Conservation (phyloP, 2,113 vertebrate genomes). For the Neogale vison region DNA sequence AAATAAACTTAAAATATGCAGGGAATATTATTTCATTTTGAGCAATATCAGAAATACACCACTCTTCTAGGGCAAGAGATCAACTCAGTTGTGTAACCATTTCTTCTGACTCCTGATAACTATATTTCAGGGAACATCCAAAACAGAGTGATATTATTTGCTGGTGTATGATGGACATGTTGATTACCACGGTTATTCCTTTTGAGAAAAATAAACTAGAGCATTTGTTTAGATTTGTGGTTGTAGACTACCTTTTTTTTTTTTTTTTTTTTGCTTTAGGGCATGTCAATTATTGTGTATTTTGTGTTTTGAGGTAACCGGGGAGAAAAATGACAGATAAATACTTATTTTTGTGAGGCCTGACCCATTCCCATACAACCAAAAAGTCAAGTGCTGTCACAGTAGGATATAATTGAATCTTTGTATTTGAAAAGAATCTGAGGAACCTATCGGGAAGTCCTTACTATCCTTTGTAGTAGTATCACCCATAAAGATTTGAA, state of each 20-base stretch:
- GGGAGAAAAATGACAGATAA: slow-evolving; percentile 5
- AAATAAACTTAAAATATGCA: neutral
- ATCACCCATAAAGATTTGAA: neutral
- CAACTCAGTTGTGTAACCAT: neutral
- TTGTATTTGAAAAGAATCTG: neutral
- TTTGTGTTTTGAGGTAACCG: slow-evolving; percentile 45
- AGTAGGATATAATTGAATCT: slow-evolving; percentile 24
- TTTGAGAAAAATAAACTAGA: slow-evolving; percentile 50
- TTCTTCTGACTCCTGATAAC: slow-evolving; percentile 12
- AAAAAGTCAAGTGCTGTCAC: neutral
- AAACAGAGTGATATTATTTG: neutral
- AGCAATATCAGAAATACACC: neutral
- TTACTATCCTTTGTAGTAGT: neutral
- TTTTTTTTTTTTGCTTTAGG: neutral
- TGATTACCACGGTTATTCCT: slow-evolving; percentile 32
- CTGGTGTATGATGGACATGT: neutral
- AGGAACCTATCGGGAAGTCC: neutral
- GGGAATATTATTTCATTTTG: neutral
- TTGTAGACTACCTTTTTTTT: neutral
- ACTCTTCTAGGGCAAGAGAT: neutral
- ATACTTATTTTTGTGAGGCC: neutral
- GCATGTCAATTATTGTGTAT: neutral
- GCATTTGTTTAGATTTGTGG: slow-evolving; percentile 1
- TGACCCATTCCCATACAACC: neutral
- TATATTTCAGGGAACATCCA: neutral